Conservation (phyloP, 2,113 vertebrate genomes). For the Triplophysa rosa region DNA sequence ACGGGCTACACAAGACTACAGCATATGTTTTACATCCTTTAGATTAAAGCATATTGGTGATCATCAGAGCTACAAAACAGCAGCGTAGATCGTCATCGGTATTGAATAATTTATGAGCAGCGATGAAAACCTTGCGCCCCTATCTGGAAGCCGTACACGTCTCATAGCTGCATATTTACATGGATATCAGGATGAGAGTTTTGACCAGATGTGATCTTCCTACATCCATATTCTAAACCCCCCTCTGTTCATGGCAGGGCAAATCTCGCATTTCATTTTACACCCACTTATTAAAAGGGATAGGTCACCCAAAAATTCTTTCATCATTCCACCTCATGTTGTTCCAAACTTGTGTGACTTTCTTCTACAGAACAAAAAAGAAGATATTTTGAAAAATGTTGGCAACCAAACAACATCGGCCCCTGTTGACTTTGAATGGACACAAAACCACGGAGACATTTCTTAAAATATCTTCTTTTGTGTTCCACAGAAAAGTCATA, state of each 20-base stretch:
- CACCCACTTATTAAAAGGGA: too few species aligned
- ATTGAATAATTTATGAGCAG: constrained; percentile 20
- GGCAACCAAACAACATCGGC: too few species aligned
- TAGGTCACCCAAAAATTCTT: too few species aligned
- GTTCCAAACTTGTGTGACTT: too few species aligned
- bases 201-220: neutral
- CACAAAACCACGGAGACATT: too few species aligned
- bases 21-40: constrained; percentile 18
- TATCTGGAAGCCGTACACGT: neutral
- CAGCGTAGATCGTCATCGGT: constrained; percentile 1
- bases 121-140: neutral
- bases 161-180: neutral
- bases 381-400: too few species aligned
- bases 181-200: neutral
- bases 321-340: too few species aligned
- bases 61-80: neutral
- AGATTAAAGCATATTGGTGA: constrained; percentile 5
- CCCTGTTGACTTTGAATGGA: too few species aligned
- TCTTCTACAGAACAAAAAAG: too few species aligned
- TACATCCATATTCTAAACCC: neutral
- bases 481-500: too few species aligned
- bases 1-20: neutral
- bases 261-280: neutral
- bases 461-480: too few species aligned
- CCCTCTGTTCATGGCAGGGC: neutral